Evolutionary conservation across 2,113 vertebrate genomes (phyloP), one percentile per base, ranked within the genome.

Genomic region (Amphiprion percula): DNA sequence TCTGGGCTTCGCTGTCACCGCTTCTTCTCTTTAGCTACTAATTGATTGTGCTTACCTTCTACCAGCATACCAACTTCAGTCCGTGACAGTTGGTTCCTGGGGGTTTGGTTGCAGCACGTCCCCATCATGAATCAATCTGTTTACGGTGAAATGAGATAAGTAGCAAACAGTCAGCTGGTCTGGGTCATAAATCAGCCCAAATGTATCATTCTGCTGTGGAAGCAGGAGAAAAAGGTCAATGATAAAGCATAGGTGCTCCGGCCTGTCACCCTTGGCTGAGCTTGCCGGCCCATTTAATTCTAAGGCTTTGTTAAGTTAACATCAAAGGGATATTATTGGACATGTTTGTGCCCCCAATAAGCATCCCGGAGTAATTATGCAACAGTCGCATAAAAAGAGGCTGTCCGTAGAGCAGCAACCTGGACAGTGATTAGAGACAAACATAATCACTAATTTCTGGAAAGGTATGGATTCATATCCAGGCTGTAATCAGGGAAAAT

Each of bases 241-340:
- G 69, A 85, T 81, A 44, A 85, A 89, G 73, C 5, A 7, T 26
- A 12, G 70, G 50, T 47, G 24, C 53, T 68, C 68, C 55, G 33
- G 52, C 68, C 61, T 70, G 69, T 85, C 84, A 82, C 81, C 62
- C 74, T 61, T 60, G 58, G 74, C 83, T 80, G 62, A 81, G 67
- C 59, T 41, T 74, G 41, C 72, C 33, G 10, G 44, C 23, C 52
- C 50, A 69, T 90, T 91, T 89, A 73, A 76, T 79, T 77, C 60
- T 52, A 62, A 6, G 7, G 41, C 77, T 84, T 87, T 90, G 79
- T 78, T 84, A 75, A 70, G 33, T 26, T 44, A 77, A 75, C 60
- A 70, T 88, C 67, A 86, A 82, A 82, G 68, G 49, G 46, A 82
- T 85, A 77, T 90, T 88, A 80, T 74, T 83, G 77, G 74, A 83